Conservation (phyloP, 1,140 invertebrate species). For the Pogonognathellus flavescens region DNA sequence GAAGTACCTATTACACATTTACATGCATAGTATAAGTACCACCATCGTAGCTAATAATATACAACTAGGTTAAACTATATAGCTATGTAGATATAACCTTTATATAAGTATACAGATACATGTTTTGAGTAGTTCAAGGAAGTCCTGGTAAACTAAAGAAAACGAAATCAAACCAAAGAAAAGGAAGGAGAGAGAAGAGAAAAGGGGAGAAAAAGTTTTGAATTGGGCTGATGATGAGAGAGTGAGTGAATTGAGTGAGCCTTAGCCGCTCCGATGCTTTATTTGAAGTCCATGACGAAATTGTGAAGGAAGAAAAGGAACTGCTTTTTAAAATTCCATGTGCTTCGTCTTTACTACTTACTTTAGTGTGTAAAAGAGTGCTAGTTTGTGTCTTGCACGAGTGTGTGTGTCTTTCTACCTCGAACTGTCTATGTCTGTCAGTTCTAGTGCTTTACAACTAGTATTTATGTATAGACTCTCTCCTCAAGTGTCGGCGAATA, state of each 20-base stretch:
- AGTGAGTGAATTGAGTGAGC: constrained; percentile 12
- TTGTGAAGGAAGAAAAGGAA: constrained; percentile 17
- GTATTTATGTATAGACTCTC: too few relatives aligned
- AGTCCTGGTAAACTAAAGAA: neutral
- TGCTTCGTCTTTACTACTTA: constrained; percentile 8
- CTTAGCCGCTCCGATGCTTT: constrained; percentile 30
- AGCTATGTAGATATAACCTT: too few relatives aligned
- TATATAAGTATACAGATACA: too few relatives aligned
- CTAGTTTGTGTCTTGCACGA: too few relatives aligned
- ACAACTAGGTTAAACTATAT: too few relatives aligned
- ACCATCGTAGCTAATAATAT: too few relatives aligned
- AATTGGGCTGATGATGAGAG: constrained; percentile 36
- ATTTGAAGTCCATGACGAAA: constrained; percentile 40
- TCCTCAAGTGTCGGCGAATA: neutral
- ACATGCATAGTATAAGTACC: too few relatives aligned
- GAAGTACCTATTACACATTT: too few relatives aligned
- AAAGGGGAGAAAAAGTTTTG: constrained; percentile 1
- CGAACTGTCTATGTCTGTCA: too few relatives aligned
- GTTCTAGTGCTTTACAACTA: too few relatives aligned
- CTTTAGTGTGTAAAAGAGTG: constrained; percentile 12
- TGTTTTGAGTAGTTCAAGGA: too few relatives aligned
- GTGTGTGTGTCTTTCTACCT: too few relatives aligned
- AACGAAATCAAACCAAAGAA: constrained; percentile 24
- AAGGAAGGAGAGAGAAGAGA: neutral
- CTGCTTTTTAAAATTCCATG: constrained; percentile 35